These are phyloP conservation scores for Aphelenchoides avenae DNA, from an alignment of 1,140 invertebrate genomes.

Conservation along the genomic window DNA sequence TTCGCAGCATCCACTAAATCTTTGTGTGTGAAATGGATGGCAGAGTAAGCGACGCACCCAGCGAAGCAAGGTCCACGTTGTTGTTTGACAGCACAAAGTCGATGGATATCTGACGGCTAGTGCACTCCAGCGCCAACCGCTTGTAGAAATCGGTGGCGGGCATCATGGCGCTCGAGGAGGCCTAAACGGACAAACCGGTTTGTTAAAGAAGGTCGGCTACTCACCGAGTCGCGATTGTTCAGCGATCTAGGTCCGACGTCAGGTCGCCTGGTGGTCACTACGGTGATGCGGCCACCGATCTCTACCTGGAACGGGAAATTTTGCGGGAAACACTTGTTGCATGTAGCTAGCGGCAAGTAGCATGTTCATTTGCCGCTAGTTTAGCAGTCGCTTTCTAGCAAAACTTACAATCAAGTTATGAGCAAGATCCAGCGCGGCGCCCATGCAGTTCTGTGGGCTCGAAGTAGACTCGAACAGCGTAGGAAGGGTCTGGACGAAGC, in stretches of 20 bases:
- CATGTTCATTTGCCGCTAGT: too few relatives aligned
- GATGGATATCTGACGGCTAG: slow-evolving; percentile 87
- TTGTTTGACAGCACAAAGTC: slow-evolving; percentile 86
- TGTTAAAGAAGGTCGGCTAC: too few relatives aligned
- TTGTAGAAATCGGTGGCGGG: slow-evolving; percentile 99
- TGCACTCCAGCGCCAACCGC: slow-evolving; percentile 87
- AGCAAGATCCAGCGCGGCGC: slow-evolving; percentile 83
- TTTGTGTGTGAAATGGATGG: slow-evolving; percentile 12
- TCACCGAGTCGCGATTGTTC: slow-evolving; percentile 67
- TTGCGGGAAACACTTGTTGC: too few relatives aligned
- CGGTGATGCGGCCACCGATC: slow-evolving; percentile 88
- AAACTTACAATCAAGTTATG: slow-evolving; percentile 78
- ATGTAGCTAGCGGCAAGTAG: too few relatives aligned
- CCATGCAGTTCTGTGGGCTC: slow-evolving; percentile 77
- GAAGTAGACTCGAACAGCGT: slow-evolving; percentile 70
- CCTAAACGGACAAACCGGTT: too few relatives aligned
- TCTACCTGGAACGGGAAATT: slow-evolving; percentile 66
- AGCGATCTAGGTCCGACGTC: slow-evolving; percentile 82
- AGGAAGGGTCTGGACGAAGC: slow-evolving; percentile 77
- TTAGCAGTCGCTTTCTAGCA: too few relatives aligned
- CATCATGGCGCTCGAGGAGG: too few relatives aligned
- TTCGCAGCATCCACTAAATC: slow-evolving; percentile 69
- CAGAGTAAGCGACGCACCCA: slow-evolving; percentile 70
- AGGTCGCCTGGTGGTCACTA: slow-evolving; percentile 85
- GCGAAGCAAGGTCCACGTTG: slow-evolving; percentile 85